A percentile compares a stretch with the other conserved stretches of the same genome.
Evolutionary conservation across 1,140 invertebrate species (phyloP).

Genomic region (Lanistes nyassanus): DNA sequence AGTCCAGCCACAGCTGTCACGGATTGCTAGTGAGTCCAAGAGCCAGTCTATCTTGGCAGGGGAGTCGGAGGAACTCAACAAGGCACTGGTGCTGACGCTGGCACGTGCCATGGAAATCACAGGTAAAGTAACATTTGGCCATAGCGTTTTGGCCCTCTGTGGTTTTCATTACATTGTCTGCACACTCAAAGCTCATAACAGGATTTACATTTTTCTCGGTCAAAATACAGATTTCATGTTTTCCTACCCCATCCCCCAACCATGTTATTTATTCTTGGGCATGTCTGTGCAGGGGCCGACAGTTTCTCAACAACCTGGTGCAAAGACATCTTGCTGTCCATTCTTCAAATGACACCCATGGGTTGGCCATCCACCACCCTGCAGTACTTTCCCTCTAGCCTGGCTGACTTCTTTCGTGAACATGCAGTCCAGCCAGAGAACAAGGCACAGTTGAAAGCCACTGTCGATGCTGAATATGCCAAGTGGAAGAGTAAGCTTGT

Average conservation of each 20-base stretch:
- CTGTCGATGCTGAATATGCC: conserved; percentile 78
- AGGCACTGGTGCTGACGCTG: conserved; percentile 90
- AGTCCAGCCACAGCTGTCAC: conserved; percentile 84
- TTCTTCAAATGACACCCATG: conserved; percentile 94
- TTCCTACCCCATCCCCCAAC: too few species aligned
- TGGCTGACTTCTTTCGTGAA: conserved; percentile 86
- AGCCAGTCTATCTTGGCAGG: conserved; percentile 77
- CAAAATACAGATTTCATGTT: too few species aligned
- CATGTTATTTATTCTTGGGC: too few species aligned
- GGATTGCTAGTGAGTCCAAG: conserved; percentile 88
- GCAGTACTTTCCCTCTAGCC: conserved; percentile 86
- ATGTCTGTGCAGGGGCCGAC: conserved; percentile 64
- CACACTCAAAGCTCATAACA: not conserved
- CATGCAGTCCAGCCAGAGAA: conserved; percentile 81
- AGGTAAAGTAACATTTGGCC: conserved; percentile 68
- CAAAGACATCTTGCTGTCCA: conserved; percentile 87
- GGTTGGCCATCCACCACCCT: conserved; percentile 93
- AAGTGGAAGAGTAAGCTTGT: conserved; percentile 83
- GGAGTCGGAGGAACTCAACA: conserved; percentile 94
- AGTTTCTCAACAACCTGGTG: conserved; percentile 84
- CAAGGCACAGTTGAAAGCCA: conserved; percentile 79
- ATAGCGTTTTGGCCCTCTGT: not conserved
- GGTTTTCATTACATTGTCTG: not conserved
- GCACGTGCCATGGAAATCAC: conserved; percentile 94
- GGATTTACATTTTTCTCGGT: too few species aligned